phyloP scores from a whole-genome alignment of 1,140 invertebrate genomes.

The Diorhabda elongata region DNA sequence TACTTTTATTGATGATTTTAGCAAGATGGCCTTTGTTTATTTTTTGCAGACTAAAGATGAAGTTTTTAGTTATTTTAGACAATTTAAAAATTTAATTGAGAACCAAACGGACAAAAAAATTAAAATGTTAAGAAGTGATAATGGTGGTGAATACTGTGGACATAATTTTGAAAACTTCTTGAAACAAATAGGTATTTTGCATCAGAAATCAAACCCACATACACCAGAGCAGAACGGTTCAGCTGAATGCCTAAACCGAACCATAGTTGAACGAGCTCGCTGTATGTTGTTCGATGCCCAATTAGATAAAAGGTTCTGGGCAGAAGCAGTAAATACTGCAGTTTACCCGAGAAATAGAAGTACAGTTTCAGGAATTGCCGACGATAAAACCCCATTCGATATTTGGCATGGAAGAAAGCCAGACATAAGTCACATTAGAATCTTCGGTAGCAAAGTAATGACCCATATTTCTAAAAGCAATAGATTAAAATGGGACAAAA shows the following conservation, averaged over 20 bases:
- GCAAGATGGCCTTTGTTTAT: constrained; percentile 22
- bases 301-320: constrained; percentile 43
- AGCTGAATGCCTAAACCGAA: constrained; percentile 41
- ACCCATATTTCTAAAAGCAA: constrained; percentile 33
- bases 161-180: constrained; percentile 27
- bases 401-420: constrained; percentile 31
- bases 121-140: constrained; percentile 37
- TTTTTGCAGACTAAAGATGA: constrained; percentile 21
- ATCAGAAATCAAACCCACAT: constrained; percentile 44
- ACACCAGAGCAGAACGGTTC: constrained; percentile 49
- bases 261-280: constrained; percentile 37
- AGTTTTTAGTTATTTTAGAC: constrained; percentile 19
- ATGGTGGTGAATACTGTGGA: constrained; percentile 36
- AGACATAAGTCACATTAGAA: constrained; percentile 31
- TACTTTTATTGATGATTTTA: constrained; percentile 19
- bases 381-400: constrained; percentile 13
- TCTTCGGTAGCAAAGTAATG: constrained; percentile 37
- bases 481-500: constrained; percentile 29
- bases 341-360: constrained; percentile 28
- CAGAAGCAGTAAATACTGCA: constrained; percentile 34
- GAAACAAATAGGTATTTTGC: constrained; percentile 39
- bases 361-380: not conserved
- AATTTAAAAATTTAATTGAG: constrained; percentile 21
- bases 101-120: constrained; percentile 32
- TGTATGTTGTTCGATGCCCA: constrained; percentile 38